These are phyloP conservation scores for Glaucopsyche alexis DNA, from an alignment of 2,888 invertebrate species.

Conservation along the genomic window DNA sequence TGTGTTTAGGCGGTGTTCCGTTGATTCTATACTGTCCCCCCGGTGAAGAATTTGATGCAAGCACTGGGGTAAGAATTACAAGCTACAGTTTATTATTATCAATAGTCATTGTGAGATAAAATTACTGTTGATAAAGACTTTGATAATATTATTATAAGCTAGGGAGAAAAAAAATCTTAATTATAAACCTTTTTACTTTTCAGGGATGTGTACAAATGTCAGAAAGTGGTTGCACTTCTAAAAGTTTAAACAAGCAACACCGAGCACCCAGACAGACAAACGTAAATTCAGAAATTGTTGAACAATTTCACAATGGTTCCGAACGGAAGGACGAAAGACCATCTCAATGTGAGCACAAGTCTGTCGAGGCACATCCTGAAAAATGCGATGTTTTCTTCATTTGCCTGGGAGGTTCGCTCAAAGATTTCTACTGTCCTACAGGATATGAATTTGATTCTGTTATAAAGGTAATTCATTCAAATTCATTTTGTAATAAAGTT, in stretches of 20 bases:
- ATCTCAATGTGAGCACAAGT: slow-evolving; percentile 36
- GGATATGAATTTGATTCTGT: slow-evolving; percentile 49
- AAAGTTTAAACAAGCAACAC: neutral
- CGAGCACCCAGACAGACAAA: slow-evolving; percentile 17
- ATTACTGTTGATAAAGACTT: too few relatives aligned
- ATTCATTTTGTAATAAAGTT: neutral
- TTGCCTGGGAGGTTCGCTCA: slow-evolving; percentile 47
- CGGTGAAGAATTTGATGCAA: slow-evolving; percentile 42
- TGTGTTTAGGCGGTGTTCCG: slow-evolving; percentile 38
- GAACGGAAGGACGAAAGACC: slow-evolving; percentile 11
- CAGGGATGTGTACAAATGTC: slow-evolving; percentile 31
- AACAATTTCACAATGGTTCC: neutral
- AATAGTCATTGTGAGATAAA: too few relatives aligned
- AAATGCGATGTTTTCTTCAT: slow-evolving; percentile 49
- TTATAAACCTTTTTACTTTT: slow-evolving; percentile 28
- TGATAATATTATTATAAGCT: too few relatives aligned
- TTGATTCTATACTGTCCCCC: slow-evolving; percentile 38
- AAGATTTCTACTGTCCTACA: slow-evolving; percentile 44
- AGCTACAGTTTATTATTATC: slow-evolving; percentile 8
- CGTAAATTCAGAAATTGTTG: neutral
- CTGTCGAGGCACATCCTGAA: slow-evolving; percentile 49
- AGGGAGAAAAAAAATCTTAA: too few relatives aligned
- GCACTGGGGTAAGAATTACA: slow-evolving; percentile 35
- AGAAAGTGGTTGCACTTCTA: slow-evolving; percentile 26
- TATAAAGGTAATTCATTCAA: slow-evolving; percentile 38